phyloP scores from a whole-genome alignment of 2,113 vertebrate genomes.

The Microcebus tavaratra region DNA sequence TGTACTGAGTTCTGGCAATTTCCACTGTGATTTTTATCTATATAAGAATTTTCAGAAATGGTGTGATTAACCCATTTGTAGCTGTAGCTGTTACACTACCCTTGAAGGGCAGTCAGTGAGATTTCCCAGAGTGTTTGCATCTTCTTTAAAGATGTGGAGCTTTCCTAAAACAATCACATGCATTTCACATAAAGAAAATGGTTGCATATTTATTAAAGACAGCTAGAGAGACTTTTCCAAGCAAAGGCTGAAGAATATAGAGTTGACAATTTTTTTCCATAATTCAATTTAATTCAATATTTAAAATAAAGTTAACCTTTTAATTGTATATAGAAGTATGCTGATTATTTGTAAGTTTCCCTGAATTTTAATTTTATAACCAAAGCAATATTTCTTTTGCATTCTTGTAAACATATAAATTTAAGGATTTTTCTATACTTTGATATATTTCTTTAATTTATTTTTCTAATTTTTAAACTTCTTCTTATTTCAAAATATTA shows the following conservation, averaged over 20 bases:
- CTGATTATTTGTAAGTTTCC: not conserved
- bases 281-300: not conserved
- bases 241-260: not conserved
- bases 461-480: no score
- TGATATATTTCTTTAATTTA: not conserved
- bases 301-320: not conserved
- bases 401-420: not conserved
- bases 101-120: not conserved
- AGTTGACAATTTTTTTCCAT: not conserved
- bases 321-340: not conserved
- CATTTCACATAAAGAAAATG: not conserved
- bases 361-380: not conserved
- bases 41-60: slow-evolving; percentile 16
- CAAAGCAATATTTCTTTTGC: not conserved
- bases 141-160: not conserved
- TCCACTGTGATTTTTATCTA: slow-evolving; percentile 38
- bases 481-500: no score
- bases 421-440: not conserved
- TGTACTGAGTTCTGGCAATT: slow-evolving; percentile 40
- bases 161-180: not conserved
- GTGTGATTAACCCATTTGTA: not conserved
- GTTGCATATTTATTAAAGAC: not conserved
- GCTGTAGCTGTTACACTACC: not conserved
- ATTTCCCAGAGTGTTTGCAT: not conserved
- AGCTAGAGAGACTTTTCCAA: not conserved